Percentiles rank a stretch among this genome's conserved stretches.
Conservation (phyloP, 2,797 vertebrate genomes). For the Garrulus glandarius region DNA sequence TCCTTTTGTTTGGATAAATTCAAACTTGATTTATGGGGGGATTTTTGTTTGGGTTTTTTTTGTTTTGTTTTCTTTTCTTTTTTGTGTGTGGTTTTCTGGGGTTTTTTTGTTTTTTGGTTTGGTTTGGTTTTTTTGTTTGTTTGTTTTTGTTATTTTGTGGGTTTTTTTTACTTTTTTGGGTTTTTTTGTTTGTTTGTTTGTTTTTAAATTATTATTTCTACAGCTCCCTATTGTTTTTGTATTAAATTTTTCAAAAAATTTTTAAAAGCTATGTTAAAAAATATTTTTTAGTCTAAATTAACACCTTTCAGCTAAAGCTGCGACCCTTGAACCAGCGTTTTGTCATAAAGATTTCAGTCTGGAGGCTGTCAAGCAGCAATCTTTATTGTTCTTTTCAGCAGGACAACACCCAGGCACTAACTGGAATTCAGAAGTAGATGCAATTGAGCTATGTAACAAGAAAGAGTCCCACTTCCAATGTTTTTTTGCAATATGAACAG, state of each 20-base stretch:
- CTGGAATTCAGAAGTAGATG: background rate
- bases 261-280: background rate
- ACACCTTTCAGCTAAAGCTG: background rate
- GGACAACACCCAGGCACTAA: background rate
- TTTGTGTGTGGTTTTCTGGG: background rate
- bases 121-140: background rate
- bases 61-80: background rate
- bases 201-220: background rate
- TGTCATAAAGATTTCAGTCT: background rate
- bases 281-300: background rate
- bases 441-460: background rate
- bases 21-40: background rate
- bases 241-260: background rate
- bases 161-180: too few species aligned
- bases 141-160: too few species aligned
- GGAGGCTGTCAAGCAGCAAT: background rate
- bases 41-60: background rate
- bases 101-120: too few species aligned
- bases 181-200: too few species aligned
- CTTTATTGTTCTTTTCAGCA: background rate
- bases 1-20: background rate
- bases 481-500: background rate
- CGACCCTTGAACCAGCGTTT: background rate
- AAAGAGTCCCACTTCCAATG: background rate
- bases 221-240: background rate